Evolutionary conservation across 2,797 vertebrate genomes (phyloP).

Genomic region (Eulemur coronatus): DNA sequence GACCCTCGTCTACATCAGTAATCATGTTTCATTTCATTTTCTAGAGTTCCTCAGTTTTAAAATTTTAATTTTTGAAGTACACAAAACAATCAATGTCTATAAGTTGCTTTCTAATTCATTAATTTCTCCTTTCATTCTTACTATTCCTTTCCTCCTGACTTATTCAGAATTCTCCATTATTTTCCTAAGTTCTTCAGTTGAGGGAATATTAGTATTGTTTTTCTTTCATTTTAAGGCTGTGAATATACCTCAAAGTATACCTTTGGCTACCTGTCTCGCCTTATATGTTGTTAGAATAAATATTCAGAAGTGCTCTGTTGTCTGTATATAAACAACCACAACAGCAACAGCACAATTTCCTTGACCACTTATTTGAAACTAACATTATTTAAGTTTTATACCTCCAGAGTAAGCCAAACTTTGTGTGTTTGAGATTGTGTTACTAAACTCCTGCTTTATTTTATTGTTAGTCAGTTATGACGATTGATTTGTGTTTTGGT

Average conservation of each 20-base stretch:
- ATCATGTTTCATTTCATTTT: neutral
- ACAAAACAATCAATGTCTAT: accelerated
- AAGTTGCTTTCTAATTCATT: neutral
- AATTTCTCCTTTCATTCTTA: neutral
- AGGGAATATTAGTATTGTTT: accelerated
- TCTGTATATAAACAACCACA: accelerated
- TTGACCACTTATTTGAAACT: too few species aligned
- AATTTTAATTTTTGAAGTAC: neutral
- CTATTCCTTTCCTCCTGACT: too few species aligned
- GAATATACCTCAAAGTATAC: accelerated
- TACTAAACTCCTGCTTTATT: accelerated
- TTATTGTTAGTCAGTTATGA: neutral
- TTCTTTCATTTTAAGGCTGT: neutral
- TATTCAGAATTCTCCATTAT: neutral
- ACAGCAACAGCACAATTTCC: accelerated
- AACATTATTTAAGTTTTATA: accelerated
- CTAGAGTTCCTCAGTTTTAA: neutral
- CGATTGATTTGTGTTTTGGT: accelerated
- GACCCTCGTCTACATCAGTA: neutral
- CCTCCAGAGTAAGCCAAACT: accelerated
- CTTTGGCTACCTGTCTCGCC: accelerated
- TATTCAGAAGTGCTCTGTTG: accelerated
- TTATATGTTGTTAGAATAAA: accelerated
- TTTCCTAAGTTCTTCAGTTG: neutral
- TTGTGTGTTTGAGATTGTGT: accelerated